Conservation (phyloP, 1,140 invertebrate genomes). For the Paraescarpia echinospica region DNA sequence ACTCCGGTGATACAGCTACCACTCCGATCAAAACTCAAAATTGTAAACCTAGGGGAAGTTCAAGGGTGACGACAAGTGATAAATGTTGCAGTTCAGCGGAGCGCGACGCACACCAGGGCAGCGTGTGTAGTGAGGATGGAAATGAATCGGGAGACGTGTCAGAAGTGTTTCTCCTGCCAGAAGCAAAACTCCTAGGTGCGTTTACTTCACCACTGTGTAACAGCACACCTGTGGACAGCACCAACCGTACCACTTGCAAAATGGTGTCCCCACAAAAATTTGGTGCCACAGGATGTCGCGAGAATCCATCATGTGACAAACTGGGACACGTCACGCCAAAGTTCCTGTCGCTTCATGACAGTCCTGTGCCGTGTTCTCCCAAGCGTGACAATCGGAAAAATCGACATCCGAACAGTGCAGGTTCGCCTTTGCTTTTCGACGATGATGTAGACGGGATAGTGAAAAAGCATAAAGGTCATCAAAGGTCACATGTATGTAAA, state of each 20-base stretch:
- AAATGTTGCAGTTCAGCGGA: neutral
- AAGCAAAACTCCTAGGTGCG: neutral
- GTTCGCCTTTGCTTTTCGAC: neutral
- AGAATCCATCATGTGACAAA: neutral
- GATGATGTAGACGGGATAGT: neutral
- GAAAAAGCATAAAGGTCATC: neutral
- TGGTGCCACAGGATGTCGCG: neutral
- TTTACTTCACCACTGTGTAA: neutral
- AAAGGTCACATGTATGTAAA: neutral
- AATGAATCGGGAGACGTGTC: neutral
- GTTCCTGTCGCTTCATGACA: neutral
- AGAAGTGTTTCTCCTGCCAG: neutral
- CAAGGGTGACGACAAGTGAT: neutral
- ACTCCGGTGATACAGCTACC: too few species aligned
- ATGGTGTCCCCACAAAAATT: neutral
- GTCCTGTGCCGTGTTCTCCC: neutral
- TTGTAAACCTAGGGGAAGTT: neutral
- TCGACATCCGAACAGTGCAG: neutral
- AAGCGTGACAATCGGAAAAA: neutral
- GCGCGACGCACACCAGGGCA: neutral
- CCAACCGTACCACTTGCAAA: neutral
- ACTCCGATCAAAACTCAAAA: too few species aligned
- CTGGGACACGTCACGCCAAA: neutral
- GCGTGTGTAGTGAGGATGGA: neutral
- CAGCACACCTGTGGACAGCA: neutral